Conservation (phyloP, 2,113 vertebrate species). For the Erinaceus europaeus region DNA sequence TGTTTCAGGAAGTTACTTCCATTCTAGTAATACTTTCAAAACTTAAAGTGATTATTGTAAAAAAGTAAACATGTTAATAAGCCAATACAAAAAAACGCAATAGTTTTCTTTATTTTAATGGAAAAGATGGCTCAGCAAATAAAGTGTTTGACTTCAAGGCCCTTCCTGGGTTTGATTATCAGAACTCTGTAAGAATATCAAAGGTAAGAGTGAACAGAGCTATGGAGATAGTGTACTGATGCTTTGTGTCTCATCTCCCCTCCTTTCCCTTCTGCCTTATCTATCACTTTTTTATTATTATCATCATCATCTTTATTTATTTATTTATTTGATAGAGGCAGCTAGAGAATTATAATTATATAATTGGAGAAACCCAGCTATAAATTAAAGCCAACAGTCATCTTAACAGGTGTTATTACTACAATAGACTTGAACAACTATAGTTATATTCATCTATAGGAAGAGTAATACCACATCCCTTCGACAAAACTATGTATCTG, state of each 20-base stretch:
- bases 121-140: too few species aligned
- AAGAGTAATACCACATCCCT: constrained; percentile 67
- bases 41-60: not conserved
- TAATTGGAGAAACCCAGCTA: constrained; percentile 54
- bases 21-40: constrained; percentile 9
- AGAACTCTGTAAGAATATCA: too few species aligned
- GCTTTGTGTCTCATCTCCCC: too few species aligned
- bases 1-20: not conserved
- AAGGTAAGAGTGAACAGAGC: too few species aligned
- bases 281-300: too few species aligned
- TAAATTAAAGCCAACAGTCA: constrained; percentile 63
- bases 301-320: too few species aligned
- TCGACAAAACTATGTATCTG: constrained; percentile 42
- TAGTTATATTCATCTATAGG: constrained; percentile 12
- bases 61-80: constrained; percentile 9
- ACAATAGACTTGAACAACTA: constrained; percentile 61
- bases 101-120: not conserved
- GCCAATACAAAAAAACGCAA: constrained; percentile 19
- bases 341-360: too few species aligned
- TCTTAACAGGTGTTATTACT: constrained; percentile 66
- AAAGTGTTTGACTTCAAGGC: too few species aligned
- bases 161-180: too few species aligned
- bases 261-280: too few species aligned
- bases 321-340: too few species aligned
- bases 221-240: too few species aligned